Conservation (phyloP, 2,113 vertebrate genomes). For the Coptodon rendalli region DNA sequence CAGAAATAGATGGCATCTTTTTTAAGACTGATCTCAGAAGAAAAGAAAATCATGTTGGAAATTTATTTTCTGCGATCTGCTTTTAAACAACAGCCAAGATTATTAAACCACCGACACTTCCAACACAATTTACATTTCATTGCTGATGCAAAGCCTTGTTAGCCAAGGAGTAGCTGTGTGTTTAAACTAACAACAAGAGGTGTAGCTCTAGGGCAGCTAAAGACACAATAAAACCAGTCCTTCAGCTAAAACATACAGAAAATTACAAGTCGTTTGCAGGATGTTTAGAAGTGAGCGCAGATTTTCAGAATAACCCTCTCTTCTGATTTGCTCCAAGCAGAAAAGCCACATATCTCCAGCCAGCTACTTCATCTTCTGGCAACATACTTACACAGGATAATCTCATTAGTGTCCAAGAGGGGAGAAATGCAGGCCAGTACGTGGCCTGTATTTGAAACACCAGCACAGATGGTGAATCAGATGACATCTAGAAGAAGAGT, state of each 20-base stretch:
- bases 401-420: constrained; percentile 64
- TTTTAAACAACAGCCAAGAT: not conserved
- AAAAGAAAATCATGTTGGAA: not conserved
- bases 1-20: not conserved
- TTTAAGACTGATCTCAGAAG: not conserved
- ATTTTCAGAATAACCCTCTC: not conserved
- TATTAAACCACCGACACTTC: not conserved
- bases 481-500: constrained; percentile 41
- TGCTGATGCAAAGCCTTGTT: not conserved
- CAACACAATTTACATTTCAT: not conserved
- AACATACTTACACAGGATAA: constrained; percentile 67
- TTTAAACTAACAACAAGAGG: not conserved
- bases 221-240: not conserved
- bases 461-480: constrained; percentile 66
- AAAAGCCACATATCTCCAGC: not conserved
- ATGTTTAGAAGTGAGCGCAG: not conserved
- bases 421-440: constrained; percentile 20
- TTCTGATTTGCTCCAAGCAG: not conserved
- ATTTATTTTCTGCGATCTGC: not conserved
- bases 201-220: not conserved
- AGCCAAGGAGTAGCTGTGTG: not conserved
- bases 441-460: constrained; percentile 43
- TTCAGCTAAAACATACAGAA: not conserved
- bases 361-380: not conserved
- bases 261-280: not conserved